phyloP scores from a whole-genome alignment of 1,140 invertebrate species.

The Ectropis grisescens region DNA sequence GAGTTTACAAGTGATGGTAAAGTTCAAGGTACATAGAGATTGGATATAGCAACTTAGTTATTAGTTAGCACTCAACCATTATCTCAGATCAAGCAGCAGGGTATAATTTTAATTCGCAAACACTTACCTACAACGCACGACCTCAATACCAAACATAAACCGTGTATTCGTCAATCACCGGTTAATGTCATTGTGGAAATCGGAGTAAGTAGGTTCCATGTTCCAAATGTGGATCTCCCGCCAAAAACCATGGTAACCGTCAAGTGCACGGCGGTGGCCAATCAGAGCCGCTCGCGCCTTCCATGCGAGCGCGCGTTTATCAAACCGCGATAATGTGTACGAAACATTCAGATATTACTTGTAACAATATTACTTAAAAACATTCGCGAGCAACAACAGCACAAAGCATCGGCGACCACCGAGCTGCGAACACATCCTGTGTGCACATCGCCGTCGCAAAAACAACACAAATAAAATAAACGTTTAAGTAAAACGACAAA shows the following conservation, averaged over 20 bases:
- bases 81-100: too few species aligned
- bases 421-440: slow-evolving; percentile 29
- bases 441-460: slow-evolving; percentile 23
- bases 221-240: slow-evolving; percentile 33
- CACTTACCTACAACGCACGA: too few species aligned
- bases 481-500: slow-evolving; percentile 34
- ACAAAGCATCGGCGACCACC: slow-evolving; percentile 33
- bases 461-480: slow-evolving; percentile 25
- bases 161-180: too few species aligned
- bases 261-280: slow-evolving; percentile 25
- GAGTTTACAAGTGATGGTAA: too few species aligned
- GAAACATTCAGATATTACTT: slow-evolving; percentile 28
- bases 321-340: slow-evolving; percentile 41
- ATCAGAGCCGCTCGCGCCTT: slow-evolving; percentile 50
- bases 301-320: slow-evolving; percentile 47
- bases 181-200: too few species aligned
- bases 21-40: too few species aligned
- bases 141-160: too few species aligned
- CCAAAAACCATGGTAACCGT: slow-evolving; percentile 35
- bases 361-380: slow-evolving; percentile 55
- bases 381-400: slow-evolving; percentile 16
- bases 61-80: too few species aligned
- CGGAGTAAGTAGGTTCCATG: too few species aligned
- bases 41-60: too few species aligned
- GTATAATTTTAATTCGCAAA: too few species aligned